Base-by-base conservation (phyloP, 2,797 vertebrate genomes). In the Rhinella marina region DNA sequence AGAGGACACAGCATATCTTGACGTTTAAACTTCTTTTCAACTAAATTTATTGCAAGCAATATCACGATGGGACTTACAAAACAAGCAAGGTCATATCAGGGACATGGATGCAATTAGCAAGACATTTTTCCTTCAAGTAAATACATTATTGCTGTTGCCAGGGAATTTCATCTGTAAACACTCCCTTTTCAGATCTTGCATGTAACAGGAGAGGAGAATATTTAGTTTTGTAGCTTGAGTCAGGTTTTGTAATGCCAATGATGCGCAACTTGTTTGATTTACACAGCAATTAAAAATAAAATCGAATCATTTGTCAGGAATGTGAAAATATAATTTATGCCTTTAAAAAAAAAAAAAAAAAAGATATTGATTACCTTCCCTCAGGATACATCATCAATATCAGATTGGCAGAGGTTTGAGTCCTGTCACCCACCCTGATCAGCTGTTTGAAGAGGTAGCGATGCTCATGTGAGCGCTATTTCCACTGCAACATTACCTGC, bases 41-140 rank as follows among this genome's bases (percentile, higher is more conserved):
- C 61, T 82, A 13, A 72, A 72, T 68, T 83, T 83, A 68, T 72
- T 70, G 48, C 27, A 70, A 56, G 48, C 16, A 72, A 83, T 83
- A 83, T 70, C 66, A 83, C 2, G 13, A 50, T 16, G 50, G 17
- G 64, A 83, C 80, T 64, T 66, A 81, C 21, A 64, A 81, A 64
- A 50, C 59, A 81, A 66, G 32, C 80, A 81, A 81, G 80, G 80
- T 81, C 80, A 81, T 81, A 66, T 50, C 59, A 64, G 41, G 80
- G 80, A 66, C 80, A 81, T 64, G 41, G 32, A 66, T 64, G 32
- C 61, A 81, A 81, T 81, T 66, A 81, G 29, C 32, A 81, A 66
- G 80, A 81, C 29, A 14, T 50, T 81, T n/a, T 81, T 61, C 66
- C 57, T 84, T 84, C 57, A 77, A 85, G 72, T 27, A 85, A 73